Base-by-base conservation (phyloP, 2,113 vertebrate genomes). In the Misgurnus mizolepis region DNA sequence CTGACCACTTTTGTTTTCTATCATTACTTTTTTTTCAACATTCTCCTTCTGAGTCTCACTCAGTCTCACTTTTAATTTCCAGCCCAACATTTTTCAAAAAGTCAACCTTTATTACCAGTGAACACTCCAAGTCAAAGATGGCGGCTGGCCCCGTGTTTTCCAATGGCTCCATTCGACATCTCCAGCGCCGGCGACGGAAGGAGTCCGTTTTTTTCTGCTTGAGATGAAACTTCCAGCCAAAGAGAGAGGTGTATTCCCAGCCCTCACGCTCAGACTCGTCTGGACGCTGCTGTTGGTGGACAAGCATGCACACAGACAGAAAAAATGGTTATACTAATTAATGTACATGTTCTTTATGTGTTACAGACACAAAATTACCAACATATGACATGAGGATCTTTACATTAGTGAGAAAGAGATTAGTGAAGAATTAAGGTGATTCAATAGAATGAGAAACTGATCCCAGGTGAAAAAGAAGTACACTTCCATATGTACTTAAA, bases 231-330 rank as follows among this genome's bases (percentile, higher is more conserved):
- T 88, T 96, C 96, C 96, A 98, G 11, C 98, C 98, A 0, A 98
- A 96, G n/a, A 99, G 94, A 0, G 97, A 98, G 10, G 97, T 93
- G 0, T 99, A 98, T 79, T 99, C 97, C 98, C 97, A 99, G 58
- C 97, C 97, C 9, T 98, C 97, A 0, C 91, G 90, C 0, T 95
- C 95, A 0, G 88, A 65, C 66, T 98, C 96, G 0, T 97, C 96
- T 10, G 94, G 95, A 79, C 94, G 93, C 83, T 95, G 95, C 96
- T 97, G 92, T 4, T 0, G 40, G 39, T 68, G 78, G 66, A 81
- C 64, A 81, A 39, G 77, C 22, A 67, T 60, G 71, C 55, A 60
- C 50, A 67, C n/a, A 62, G 47, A 65, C 41, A 72, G 53, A 74
- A 47, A 34, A 41, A 22, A 18, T 64, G 18, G 14, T 39, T 7